These are phyloP conservation scores for Arbacia lixula DNA, from an alignment of 53 echinoderm and acorn worm species.

Conservation along the genomic window DNA sequence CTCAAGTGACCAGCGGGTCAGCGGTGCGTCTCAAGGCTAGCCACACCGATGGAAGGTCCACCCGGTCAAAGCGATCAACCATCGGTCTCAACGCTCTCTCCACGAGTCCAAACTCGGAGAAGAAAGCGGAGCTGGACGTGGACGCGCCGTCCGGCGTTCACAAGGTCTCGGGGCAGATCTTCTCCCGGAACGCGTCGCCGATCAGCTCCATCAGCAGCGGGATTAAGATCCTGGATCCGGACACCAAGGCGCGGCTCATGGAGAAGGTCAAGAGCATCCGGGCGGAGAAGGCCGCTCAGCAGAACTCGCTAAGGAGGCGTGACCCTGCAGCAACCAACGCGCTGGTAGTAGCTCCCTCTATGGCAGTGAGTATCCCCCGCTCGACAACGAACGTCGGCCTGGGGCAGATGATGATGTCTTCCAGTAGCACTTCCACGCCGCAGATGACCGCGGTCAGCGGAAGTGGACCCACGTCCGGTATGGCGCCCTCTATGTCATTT, in stretches of 20 bases:
- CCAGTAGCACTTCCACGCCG: constrained; percentile 29
- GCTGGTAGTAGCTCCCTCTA: constrained; percentile 43
- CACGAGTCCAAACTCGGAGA: constrained; percentile 68
- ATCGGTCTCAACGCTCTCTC: constrained; percentile 79
- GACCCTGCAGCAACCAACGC: constrained; percentile 36
- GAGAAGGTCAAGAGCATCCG: constrained; percentile 84
- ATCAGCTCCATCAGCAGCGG: constrained; percentile 69
- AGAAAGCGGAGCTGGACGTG: constrained; percentile 54
- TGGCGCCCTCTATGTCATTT: too few species aligned
- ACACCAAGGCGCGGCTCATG: constrained; percentile 77
- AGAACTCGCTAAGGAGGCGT: background rate
- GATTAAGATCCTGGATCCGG: constrained; percentile 73
- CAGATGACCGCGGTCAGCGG: background rate
- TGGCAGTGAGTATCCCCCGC: constrained; percentile 41
- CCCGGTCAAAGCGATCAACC: constrained; percentile 59
- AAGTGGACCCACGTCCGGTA: too few species aligned
- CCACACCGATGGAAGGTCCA: constrained; percentile 58
- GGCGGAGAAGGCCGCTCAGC: constrained; percentile 70
- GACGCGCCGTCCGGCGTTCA: constrained; percentile 68
- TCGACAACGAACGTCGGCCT: constrained; percentile 1
- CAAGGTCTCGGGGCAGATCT: constrained; percentile 77
- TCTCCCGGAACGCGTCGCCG: constrained; percentile 78
- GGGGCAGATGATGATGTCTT: constrained; percentile 33
- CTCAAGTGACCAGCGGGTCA: constrained; percentile 60
- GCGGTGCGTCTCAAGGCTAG: constrained; percentile 68